Conservation (phyloP, 2,113 vertebrate genomes). For the Donacobius atricapilla region DNA sequence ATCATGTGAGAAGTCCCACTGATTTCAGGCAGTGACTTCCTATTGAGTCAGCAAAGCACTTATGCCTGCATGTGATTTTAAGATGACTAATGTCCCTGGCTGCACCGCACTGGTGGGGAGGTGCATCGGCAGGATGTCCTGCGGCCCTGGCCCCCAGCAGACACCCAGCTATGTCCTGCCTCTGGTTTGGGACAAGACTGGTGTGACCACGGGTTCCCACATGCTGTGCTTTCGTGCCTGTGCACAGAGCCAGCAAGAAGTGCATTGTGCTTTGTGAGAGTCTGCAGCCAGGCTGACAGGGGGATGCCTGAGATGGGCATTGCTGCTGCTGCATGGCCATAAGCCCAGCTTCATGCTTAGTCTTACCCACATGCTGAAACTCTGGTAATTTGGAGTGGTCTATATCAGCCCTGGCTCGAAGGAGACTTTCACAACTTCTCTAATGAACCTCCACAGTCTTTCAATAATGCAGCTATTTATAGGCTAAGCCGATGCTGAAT, state of each 20-base stretch:
- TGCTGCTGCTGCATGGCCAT: not conserved
- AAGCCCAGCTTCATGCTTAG: not conserved
- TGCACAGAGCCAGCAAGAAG: not conserved
- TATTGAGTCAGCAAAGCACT: constrained; percentile 35
- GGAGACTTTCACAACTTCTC: not conserved
- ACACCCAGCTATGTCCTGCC: not conserved
- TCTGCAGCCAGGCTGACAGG: accelerated
- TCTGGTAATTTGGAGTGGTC: not conserved
- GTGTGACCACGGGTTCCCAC: not conserved
- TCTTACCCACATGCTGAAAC: not conserved
- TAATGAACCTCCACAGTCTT: constrained; percentile 14
- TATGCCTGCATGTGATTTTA: not conserved
- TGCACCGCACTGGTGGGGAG: not conserved
- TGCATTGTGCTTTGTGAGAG: not conserved
- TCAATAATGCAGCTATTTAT: constrained; percentile 31
- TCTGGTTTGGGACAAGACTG: not conserved
- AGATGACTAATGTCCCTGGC: not conserved
- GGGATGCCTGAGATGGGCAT: not conserved
- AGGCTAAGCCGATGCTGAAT: not conserved
- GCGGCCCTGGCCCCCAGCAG: not conserved
- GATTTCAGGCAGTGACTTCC: constrained; percentile 34
- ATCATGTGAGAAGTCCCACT: not conserved
- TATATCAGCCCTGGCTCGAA: not conserved
- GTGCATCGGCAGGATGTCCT: not conserved
- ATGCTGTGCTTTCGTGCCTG: accelerated